phyloP scores from a whole-genome alignment of 92 coral and sea anemone genomes.

The Muricea muricata region DNA sequence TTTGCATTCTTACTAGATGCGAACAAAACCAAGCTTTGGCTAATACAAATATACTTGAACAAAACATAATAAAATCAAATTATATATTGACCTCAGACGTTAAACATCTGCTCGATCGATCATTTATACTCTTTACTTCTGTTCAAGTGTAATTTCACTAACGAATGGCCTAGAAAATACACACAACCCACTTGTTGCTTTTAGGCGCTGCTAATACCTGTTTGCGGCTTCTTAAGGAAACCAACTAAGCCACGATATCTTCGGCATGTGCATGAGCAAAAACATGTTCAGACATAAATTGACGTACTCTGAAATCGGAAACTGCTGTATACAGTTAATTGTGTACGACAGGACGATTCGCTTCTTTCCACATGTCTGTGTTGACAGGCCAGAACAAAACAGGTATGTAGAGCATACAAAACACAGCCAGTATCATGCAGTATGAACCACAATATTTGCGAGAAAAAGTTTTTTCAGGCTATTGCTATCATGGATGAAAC shows the following conservation, averaged over 20 bases:
- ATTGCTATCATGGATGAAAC: too few species aligned
- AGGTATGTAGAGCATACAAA: too few species aligned
- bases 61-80: neutral
- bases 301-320: neutral
- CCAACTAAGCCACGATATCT: neutral
- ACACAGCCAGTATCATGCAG: too few species aligned
- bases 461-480: too few species aligned
- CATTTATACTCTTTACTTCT: neutral
- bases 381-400: conserved; percentile 1
- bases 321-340: neutral
- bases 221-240: neutral
- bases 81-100: neutral
- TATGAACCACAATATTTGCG: neutral
- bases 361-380: conserved; percentile 15
- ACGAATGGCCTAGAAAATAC: neutral
- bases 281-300: neutral
- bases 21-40: too few species aligned
- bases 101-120: neutral
- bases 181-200: neutral
- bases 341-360: neutral
- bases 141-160: neutral
- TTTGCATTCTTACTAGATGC: too few species aligned
- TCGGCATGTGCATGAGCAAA: neutral
- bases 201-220: neutral
- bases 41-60: neutral